Percentiles rank a stretch among this genome's conserved stretches.
Conservation (phyloP, 2,888 invertebrate genomes). For the Campoplex capitator region DNA sequence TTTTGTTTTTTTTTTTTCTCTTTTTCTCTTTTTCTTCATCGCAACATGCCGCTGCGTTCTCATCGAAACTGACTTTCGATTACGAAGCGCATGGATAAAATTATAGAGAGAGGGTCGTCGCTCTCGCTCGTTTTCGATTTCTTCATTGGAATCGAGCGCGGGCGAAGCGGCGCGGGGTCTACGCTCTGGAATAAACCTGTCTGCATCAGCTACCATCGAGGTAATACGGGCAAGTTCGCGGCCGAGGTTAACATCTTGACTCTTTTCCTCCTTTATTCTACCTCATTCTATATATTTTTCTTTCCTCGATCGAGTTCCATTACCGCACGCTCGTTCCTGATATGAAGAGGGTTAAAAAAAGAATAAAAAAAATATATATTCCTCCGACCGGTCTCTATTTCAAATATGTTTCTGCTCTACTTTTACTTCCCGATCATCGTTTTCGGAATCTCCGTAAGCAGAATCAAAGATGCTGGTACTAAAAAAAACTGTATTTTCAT, state of each 20-base stretch:
- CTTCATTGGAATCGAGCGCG: conserved; percentile 37
- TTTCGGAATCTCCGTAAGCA: background rate
- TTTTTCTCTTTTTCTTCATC: background rate
- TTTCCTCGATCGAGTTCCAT: conserved; percentile 54
- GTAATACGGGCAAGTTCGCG: conserved; percentile 60
- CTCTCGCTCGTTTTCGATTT: conserved; percentile 44
- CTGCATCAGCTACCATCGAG: conserved; percentile 38
- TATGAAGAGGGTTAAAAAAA: background rate
- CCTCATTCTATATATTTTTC: conserved; percentile 25
- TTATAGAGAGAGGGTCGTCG: background rate
- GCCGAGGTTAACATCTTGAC: conserved; percentile 65
- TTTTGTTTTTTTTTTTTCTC: background rate
- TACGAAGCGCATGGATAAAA: background rate
- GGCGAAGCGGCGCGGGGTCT: background rate
- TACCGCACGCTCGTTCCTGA: conserved; percentile 12
- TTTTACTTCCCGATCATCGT: conserved; percentile 11
- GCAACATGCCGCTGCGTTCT: background rate
- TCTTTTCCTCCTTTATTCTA: conserved; percentile 8
- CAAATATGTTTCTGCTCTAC: conserved; percentile 38
- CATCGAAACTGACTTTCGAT: background rate
- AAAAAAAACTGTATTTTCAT: background rate
- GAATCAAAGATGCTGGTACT: background rate
- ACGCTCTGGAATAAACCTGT: conserved; percentile 27
- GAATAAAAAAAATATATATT: background rate
- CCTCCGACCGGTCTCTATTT: conserved; percentile 35